Conservation (phyloP, 1,140 invertebrate genomes). For the Panagrolaimus sp. region DNA sequence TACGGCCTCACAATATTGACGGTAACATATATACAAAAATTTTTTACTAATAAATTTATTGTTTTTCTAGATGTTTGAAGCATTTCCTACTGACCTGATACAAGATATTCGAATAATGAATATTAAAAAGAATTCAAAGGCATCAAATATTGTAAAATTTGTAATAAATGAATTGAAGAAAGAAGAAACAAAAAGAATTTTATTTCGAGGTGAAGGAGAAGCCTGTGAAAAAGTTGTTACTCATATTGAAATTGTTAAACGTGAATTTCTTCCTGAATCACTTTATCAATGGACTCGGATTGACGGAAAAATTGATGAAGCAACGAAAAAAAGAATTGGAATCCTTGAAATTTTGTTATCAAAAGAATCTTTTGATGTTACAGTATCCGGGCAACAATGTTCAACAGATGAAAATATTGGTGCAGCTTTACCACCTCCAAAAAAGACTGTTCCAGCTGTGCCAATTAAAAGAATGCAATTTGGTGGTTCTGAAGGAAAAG, state of each 20-base stretch:
- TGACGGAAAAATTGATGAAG: neutral
- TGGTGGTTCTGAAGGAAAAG: neutral
- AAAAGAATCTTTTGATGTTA: neutral
- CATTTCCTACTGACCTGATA: neutral
- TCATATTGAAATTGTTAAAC: constrained; percentile 7
- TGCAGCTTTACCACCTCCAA: neutral
- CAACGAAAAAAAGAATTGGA: neutral
- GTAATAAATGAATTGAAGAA: neutral
- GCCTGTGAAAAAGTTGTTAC: neutral
- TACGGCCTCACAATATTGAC: too few species aligned
- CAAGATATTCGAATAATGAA: neutral
- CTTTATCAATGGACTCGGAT: neutral
- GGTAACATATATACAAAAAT: too few species aligned
- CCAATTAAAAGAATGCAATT: neutral
- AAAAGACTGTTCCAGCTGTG: constrained; percentile 1
- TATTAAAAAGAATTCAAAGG: neutral
- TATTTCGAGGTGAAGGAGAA: neutral
- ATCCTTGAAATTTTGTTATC: neutral
- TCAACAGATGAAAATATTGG: neutral
- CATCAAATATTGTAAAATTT: neutral
- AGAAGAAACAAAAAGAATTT: neutral
- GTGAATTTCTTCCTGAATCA: neutral
- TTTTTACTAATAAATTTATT: too few species aligned
- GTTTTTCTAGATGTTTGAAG: neutral
- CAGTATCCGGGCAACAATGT: neutral